phyloP scores from a whole-genome alignment of 2,888 invertebrate genomes.

The Ichneumon xanthorius region DNA sequence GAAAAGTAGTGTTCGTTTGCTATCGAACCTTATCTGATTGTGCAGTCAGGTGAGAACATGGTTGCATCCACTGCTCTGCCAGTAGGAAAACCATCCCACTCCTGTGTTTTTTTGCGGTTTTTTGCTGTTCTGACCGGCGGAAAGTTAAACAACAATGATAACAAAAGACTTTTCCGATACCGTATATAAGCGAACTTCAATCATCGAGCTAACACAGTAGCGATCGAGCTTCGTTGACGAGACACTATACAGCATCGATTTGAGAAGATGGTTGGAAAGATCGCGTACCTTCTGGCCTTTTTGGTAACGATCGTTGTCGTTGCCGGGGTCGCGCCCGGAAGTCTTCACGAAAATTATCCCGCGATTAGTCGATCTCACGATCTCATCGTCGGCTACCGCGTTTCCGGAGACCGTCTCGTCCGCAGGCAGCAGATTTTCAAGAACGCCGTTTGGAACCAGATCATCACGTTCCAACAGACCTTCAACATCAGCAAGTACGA shows the following conservation, averaged over 20 bases:
- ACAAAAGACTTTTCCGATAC: constrained; percentile 36
- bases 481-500: constrained; percentile 72
- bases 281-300: constrained; percentile 29
- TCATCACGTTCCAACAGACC: constrained; percentile 70
- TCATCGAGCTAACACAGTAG: background rate
- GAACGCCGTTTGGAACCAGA: constrained; percentile 73
- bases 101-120: too few species aligned
- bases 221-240: background rate
- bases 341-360: too few species aligned
- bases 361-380: too few species aligned
- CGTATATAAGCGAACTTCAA: background rate
- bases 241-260: background rate
- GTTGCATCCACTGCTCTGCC: too few species aligned
- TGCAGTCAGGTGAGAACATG: too few species aligned
- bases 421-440: constrained; percentile 72
- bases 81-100: background rate
- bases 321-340: background rate
- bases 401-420: constrained; percentile 72
- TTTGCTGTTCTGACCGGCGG: too few species aligned
- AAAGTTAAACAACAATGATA: constrained; percentile 59
- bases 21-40: too few species aligned
- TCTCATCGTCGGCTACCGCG: constrained; percentile 71
- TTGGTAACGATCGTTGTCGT: constrained; percentile 37
- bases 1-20: too few species aligned
- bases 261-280: constrained; percentile 40